Evolutionary conservation across 2,113 vertebrate species (phyloP).

Genomic region (Mesembrinibis cayennensis): DNA sequence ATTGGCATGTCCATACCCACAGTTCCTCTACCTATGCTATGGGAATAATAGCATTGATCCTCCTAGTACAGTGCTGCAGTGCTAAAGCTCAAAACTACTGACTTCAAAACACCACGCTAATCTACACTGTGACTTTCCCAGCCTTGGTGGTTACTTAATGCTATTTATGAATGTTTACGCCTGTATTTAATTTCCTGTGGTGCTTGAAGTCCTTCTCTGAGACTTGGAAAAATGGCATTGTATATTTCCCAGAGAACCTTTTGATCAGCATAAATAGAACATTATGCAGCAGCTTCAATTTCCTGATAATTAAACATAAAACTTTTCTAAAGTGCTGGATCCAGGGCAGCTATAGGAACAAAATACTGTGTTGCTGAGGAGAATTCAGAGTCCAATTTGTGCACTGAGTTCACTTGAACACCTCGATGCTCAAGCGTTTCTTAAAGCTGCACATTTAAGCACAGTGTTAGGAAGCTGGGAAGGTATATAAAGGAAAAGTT

Average conservation of each 20-base stretch:
- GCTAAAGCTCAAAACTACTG: not conserved
- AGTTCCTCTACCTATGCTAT: not conserved
- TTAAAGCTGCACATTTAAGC: not conserved
- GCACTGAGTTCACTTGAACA: not conserved
- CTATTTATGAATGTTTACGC: not conserved
- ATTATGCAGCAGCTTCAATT: not conserved
- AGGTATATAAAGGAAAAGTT: not conserved
- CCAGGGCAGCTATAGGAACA: not conserved
- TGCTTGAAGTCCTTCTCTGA: not conserved
- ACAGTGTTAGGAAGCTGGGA: not conserved
- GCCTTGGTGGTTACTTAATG: not conserved
- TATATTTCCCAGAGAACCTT: not conserved
- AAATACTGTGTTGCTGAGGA: not conserved
- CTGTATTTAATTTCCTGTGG: constrained; percentile 1
- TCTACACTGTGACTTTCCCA: not conserved
- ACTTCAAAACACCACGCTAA: not conserved
- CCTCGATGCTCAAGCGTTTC: not conserved
- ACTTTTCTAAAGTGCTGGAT: not conserved
- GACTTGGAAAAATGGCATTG: not conserved
- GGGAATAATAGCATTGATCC: not conserved
- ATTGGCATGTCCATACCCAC: not conserved
- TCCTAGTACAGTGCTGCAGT: not conserved
- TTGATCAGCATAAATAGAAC: not conserved
- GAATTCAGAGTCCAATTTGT: not conserved
- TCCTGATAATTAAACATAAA: not conserved